Conservation (phyloP, 1,140 invertebrate genomes). For the Lordiphosa mommai region DNA sequence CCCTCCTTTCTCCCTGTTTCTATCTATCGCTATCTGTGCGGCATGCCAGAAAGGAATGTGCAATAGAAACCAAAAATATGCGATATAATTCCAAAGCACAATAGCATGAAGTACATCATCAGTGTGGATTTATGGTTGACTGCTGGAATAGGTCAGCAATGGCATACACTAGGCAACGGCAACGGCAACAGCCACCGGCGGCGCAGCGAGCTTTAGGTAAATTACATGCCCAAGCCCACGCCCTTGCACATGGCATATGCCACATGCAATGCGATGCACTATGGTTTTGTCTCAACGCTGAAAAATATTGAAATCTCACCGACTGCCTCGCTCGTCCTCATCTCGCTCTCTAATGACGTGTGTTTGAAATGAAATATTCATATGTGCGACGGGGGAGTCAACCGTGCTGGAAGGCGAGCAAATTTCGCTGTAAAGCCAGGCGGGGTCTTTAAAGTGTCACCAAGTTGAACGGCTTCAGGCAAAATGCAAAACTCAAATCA, state of each 20-base stretch:
- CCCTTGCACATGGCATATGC: constrained; percentile 46
- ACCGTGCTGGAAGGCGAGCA: not conserved
- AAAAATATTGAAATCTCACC: constrained; percentile 73
- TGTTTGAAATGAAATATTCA: constrained; percentile 77
- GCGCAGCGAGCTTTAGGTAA: constrained; percentile 61
- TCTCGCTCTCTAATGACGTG: constrained; percentile 65
- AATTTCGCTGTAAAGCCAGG: not conserved
- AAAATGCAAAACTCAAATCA: constrained; percentile 69
- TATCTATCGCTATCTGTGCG: constrained; percentile 7
- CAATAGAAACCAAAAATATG: constrained; percentile 78
- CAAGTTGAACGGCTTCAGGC: constrained; percentile 47
- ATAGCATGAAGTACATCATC: constrained; percentile 77
- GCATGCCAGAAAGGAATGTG: constrained; percentile 72
- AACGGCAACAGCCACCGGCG: constrained; percentile 12
- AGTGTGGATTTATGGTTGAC: constrained; percentile 77
- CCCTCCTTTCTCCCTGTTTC: not conserved
- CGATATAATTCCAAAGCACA: constrained; percentile 77
- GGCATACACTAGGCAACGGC: constrained; percentile 63
- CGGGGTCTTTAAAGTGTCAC: constrained; percentile 70
- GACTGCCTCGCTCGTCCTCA: constrained; percentile 36
- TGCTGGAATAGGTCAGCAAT: constrained; percentile 74
- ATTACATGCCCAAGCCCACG: constrained; percentile 63
- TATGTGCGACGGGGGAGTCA: constrained; percentile 39
- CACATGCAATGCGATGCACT: constrained; percentile 19
- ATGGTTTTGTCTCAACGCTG: constrained; percentile 37